Evolutionary conservation across 2,888 invertebrate genomes (phyloP), one percentile per base, ranked within the genome.

Genomic region (Coecobrya sp.): DNA sequence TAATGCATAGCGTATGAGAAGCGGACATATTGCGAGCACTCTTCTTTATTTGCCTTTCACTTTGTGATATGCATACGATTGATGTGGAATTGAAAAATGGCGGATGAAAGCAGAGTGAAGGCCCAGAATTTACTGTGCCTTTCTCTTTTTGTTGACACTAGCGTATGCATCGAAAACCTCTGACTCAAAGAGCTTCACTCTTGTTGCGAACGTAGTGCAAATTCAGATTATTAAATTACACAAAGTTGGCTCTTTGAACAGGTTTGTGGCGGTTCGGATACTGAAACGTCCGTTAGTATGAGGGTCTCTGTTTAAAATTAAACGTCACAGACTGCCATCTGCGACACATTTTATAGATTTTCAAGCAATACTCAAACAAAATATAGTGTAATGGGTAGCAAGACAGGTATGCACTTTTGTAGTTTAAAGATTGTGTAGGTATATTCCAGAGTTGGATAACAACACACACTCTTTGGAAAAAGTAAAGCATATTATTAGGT

Each of bases 101-200:
- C 25, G 1, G 65, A 65, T 65, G 65, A 65, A 27, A 65, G 65
- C 27, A 27, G 27, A 13, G 11, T 13, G 25, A 27, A 11, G 65
- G 27, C 11, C 27, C 8, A 19, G 59, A 59, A 0, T 59, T 19
- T n/a, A 22, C 3, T 59, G 5, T 65, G 16, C 10, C 25, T 7
- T 65, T 65, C 65, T 65, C 65, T 65, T 27, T 3, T 13, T 65
- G 16, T 65, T 65, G 65, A 65, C 65, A 27, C 65, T 65, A 27
- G 10, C 65, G 27, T 65, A 7, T 65, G 65, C 65, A 65, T 65
- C 65, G 65, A 27, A 65, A 65, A 65, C 65, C 59, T 59, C 59
- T 19, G 19, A 59, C 59, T 16, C 59, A 19, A 22, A 59, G 59
- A 59, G 22, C 59, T 19, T 59, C 19, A 22, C 59, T n/a, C 13